Percentiles rank a stretch among this genome's conserved stretches.
phyloP scores from a whole-genome alignment of 1,140 invertebrate genomes.

The Dendroctonus ponderosae region DNA sequence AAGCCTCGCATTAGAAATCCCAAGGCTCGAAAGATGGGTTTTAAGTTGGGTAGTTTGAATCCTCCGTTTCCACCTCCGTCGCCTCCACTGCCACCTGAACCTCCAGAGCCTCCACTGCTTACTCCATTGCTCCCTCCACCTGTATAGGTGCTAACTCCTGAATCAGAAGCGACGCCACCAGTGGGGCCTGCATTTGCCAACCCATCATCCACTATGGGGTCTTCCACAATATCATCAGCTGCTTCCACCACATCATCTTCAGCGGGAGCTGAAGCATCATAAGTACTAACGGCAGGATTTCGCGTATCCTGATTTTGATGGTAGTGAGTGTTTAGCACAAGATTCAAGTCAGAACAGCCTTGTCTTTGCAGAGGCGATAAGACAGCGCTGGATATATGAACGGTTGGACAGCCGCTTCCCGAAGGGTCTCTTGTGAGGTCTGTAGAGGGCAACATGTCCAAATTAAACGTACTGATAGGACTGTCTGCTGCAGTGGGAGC shows the following conservation, averaged over 20 bases:
- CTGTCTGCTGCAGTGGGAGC: conserved; percentile 3
- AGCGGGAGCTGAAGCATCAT: conserved; percentile 27
- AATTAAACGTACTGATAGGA: conserved; percentile 40
- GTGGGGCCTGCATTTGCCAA: conserved; percentile 17
- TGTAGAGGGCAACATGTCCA: conserved; percentile 39
- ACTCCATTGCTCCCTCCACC: conserved; percentile 11
- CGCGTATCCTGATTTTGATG: conserved; percentile 41
- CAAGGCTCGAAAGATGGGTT: conserved; percentile 43
- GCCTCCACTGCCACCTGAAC: conserved; percentile 47
- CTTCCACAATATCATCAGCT: conserved; percentile 17
- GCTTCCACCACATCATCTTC: conserved; percentile 14
- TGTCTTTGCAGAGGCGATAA: conserved; percentile 39
- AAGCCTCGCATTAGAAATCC: conserved; percentile 37
- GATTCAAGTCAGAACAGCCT: conserved; percentile 47
- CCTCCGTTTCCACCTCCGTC: conserved; percentile 48
- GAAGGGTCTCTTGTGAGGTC: conserved; percentile 24
- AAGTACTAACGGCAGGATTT: conserved; percentile 36
- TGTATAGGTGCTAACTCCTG: conserved; percentile 21
- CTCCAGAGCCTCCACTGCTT: conserved; percentile 40
- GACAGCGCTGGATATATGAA: conserved; percentile 44
- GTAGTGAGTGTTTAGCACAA: conserved; percentile 48
- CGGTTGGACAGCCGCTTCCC: conserved; percentile 39
- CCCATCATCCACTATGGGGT: conserved; percentile 25
- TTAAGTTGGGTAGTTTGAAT: conserved; percentile 43
- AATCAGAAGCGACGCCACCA: conserved; percentile 4